A percentile compares a stretch with the other conserved stretches of the same genome.
Evolutionary conservation across 1,140 invertebrate species (phyloP).

Genomic region (Parasteatoda tepidariorum): DNA sequence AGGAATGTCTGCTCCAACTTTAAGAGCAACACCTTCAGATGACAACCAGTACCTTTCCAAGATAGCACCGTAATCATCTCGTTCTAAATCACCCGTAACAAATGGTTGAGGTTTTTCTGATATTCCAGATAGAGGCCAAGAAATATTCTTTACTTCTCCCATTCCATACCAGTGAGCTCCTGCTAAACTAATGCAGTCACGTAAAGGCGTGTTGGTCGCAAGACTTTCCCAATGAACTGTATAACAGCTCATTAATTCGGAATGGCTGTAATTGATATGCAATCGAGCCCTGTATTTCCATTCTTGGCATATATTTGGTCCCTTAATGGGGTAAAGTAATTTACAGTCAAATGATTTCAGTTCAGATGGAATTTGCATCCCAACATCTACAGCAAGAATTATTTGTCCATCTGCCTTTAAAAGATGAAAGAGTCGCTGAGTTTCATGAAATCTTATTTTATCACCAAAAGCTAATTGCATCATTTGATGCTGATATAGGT

Average conservation of each 20-base stretch:
- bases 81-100: conserved; percentile 78
- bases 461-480: conserved; percentile 58
- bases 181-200: conserved; percentile 84
- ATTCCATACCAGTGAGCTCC: conserved; percentile 71
- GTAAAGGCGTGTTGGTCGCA: conserved; percentile 73
- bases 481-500: conserved; percentile 54
- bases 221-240: conserved; percentile 82
- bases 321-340: conserved; percentile 18
- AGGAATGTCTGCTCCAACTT: conserved; percentile 80
- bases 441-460: conserved; percentile 60
- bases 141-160: conserved; percentile 79
- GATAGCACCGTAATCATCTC: conserved; percentile 81
- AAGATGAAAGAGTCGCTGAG: conserved; percentile 51
- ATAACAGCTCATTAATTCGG: conserved; percentile 74
- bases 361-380: conserved; percentile 62
- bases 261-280: conserved; percentile 57
- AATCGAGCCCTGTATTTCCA: conserved; percentile 64
- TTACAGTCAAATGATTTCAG: conserved; percentile 60
- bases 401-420: conserved; percentile 57
- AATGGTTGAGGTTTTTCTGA: conserved; percentile 81
- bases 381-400: conserved; percentile 60
- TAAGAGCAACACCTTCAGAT: conserved; percentile 83
- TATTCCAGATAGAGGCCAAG: conserved; percentile 82
- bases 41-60: conserved; percentile 85
- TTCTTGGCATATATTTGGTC: conserved; percentile 62